phyloP scores from a whole-genome alignment of 1,140 invertebrate genomes.

The Heterodera carotae region DNA sequence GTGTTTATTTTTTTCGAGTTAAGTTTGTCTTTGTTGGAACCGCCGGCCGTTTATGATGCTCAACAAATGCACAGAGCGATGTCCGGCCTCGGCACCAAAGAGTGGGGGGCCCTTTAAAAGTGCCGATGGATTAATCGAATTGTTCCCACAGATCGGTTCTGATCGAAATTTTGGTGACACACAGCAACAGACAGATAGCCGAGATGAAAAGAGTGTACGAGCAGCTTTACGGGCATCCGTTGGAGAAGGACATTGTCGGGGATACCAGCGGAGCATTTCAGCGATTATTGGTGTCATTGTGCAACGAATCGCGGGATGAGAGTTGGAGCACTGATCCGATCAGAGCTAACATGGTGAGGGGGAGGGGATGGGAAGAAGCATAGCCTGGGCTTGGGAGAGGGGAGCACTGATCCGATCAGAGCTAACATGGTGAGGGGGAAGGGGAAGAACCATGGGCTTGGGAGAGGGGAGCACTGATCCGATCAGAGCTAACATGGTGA shows the following conservation, averaged over 20 bases:
- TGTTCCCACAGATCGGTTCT: constrained; percentile 66
- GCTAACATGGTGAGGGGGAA: too few relatives aligned
- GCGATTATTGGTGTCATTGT: constrained; percentile 77
- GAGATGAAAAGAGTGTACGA: constrained; percentile 66
- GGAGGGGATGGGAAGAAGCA: background rate
- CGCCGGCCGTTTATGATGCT: constrained; percentile 82
- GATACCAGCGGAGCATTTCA: constrained; percentile 92
- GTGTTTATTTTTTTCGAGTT: constrained; percentile 81
- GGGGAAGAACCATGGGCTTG: too few relatives aligned
- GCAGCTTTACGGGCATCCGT: constrained; percentile 78
- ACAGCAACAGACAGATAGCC: constrained; percentile 68
- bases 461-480: too few relatives aligned
- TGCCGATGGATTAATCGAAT: constrained; percentile 69
- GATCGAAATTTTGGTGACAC: constrained; percentile 69
- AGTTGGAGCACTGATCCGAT: constrained; percentile 54
- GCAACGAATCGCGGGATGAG: constrained; percentile 65
- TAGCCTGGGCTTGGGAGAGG: too few relatives aligned
- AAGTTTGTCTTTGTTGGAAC: constrained; percentile 83
- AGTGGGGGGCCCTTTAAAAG: constrained; percentile 77
- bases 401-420: too few relatives aligned
- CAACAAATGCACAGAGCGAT: constrained; percentile 79
- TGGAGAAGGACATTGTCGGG: constrained; percentile 84
- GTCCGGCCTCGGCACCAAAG: constrained; percentile 70
- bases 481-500: too few relatives aligned
- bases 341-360: constrained; percentile 49